Base-by-base conservation (phyloP, 2,888 invertebrate genomes). In the Macrophya alboannulata region DNA sequence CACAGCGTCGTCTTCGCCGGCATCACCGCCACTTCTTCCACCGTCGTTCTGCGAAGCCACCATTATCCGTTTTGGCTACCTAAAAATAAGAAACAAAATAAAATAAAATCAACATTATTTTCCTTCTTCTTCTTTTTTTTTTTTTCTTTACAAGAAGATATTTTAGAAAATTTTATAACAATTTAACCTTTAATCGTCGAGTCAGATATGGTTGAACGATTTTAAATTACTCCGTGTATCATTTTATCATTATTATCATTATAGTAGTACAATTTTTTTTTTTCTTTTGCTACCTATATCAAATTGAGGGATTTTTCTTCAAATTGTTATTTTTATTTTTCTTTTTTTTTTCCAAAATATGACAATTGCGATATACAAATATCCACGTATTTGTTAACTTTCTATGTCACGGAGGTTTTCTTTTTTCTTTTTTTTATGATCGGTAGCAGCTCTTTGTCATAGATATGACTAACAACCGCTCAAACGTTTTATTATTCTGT, bases 1-100 rank as follows among this genome's bases (percentile, higher is more conserved):
- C 65, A 96, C 96, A 87, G 95, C 95, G 90, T 95, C 95, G 91
- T 94, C 94, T 90, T 95, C 94, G 93, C 94, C 94, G 91, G 95
- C 94, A 37, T 90, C 92, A 62, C 91, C 92, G 62, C 90, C 89
- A 88, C 91, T 91, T 90, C 91, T 92, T 86, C 91, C 91, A 83
- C 92, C 92, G 89, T 92, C 93, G 89, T 92, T 92, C 87, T 92
- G 92, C 86, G 92, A 91, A 88, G 90, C 90, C 86, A 92, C 92
- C 93, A 93, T 93, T 87, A 87, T 93, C 89, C 90, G 91, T 89
- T 85, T 89, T 88, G 92, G 85, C 92, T 93, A 93, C 93, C 93
- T 93, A 90, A 0, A 88, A 88, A 31, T n/a, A 59, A 59, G 12
- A 15, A 21, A 79, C 21, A 1, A 31, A 40, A 59, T 9, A 2